Percentiles rank a stretch among this genome's conserved stretches.
These are phyloP conservation scores for Epirrhoe alternata DNA, from an alignment of 2,888 invertebrate species.

Conservation along the genomic window DNA sequence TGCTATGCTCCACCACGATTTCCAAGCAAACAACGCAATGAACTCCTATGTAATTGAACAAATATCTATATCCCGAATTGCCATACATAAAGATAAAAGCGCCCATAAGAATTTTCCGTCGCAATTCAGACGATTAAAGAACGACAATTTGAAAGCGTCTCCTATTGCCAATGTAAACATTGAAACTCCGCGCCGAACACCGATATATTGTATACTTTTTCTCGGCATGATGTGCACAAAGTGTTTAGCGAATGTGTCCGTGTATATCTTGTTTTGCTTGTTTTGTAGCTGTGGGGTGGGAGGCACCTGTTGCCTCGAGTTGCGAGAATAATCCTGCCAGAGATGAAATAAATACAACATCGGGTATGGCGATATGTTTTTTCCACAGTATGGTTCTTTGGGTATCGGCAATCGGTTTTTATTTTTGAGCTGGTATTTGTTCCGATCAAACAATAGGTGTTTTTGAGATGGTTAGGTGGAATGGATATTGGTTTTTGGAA, in stretches of 20 bases:
- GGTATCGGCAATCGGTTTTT: slow-evolving; percentile 33
- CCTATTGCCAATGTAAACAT: slow-evolving; percentile 33
- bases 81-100: neutral
- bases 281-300: slow-evolving; percentile 53
- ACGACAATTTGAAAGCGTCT: slow-evolving; percentile 34
- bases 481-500: neutral
- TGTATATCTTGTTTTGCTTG: slow-evolving; percentile 69
- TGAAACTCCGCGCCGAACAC: slow-evolving; percentile 7
- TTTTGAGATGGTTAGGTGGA: slow-evolving; percentile 2
- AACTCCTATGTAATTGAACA: too few relatives aligned
- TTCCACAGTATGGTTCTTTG: slow-evolving; percentile 50
- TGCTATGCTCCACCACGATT: too few relatives aligned
- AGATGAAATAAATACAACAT: slow-evolving; percentile 80
- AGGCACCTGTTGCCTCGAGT: slow-evolving; percentile 76
- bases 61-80: neutral
- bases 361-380: slow-evolving; percentile 54
- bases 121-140: slow-evolving; percentile 13
- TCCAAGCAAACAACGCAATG: too few relatives aligned
- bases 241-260: slow-evolving; percentile 62
- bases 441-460: slow-evolving; percentile 25
- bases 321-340: slow-evolving; percentile 73
- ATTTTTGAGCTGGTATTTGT: slow-evolving; percentile 35
- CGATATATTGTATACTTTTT: slow-evolving; percentile 56
- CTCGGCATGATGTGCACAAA: slow-evolving; percentile 64
- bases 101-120: neutral